phyloP scores from a whole-genome alignment of 1,140 invertebrate genomes.

The Heliconius hermathena region DNA sequence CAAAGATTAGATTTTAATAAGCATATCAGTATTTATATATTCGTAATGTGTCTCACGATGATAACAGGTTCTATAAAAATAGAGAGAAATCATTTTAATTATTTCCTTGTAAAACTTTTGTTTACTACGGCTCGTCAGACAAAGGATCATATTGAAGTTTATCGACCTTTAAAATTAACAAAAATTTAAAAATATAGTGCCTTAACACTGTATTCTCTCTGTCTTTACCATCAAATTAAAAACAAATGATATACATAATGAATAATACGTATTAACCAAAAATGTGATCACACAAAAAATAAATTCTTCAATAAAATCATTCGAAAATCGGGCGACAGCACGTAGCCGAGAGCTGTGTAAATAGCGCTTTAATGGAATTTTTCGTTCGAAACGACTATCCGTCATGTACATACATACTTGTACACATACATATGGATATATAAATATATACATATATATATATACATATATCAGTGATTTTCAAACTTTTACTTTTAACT shows the following conservation, averaged over 20 bases:
- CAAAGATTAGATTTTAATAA: too few species aligned
- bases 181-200: too few species aligned
- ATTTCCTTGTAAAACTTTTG: too few species aligned
- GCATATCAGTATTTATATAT: too few species aligned
- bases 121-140: too few species aligned
- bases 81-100: too few species aligned
- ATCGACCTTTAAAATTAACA: too few species aligned
- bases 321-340: slow-evolving; percentile 44
- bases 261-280: not conserved
- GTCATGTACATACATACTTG: slow-evolving; percentile 41
- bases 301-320: slow-evolving; percentile 54
- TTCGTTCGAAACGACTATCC: slow-evolving; percentile 52
- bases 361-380: slow-evolving; percentile 74
- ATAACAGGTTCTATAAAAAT: too few species aligned
- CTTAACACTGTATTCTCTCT: too few species aligned
- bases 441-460: slow-evolving; percentile 14
- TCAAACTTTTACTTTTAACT: not conserved
- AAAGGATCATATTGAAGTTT: too few species aligned
- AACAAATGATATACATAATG: not conserved
- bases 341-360: slow-evolving; percentile 62
- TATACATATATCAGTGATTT: slow-evolving; percentile 21
- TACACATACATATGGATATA: slow-evolving; percentile 11
- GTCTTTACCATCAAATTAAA: too few species aligned
- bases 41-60: too few species aligned
- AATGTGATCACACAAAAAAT: slow-evolving; percentile 17